Conservation (phyloP, 53 echinoderm and acorn worm species). For the Antedon mediterranea region DNA sequence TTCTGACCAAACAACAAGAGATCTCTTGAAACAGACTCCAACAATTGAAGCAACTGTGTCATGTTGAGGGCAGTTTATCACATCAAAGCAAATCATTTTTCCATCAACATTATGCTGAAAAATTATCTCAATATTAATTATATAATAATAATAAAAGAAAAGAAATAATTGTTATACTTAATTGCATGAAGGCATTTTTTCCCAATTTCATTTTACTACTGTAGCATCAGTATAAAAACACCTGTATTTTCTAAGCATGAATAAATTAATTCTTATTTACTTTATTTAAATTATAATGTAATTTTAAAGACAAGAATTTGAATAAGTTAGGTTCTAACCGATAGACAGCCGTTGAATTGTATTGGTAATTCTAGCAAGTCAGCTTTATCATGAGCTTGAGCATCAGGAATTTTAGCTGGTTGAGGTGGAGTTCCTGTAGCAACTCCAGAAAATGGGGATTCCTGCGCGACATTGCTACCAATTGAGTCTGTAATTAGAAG, state of each 20-base stretch:
- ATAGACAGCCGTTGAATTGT: background rate
- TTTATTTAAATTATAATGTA: too few species aligned
- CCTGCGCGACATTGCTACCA: constrained; percentile 29
- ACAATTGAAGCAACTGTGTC: background rate
- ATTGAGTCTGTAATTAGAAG: background rate
- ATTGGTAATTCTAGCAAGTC: background rate
- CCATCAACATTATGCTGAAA: background rate
- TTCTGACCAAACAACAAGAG: background rate
- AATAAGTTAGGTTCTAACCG: background rate
- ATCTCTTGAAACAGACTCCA: background rate
- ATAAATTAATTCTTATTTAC: too few species aligned
- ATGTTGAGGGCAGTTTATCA: background rate
- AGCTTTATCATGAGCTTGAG: constrained; percentile 31
- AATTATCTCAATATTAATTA: too few species aligned
- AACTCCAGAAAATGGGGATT: constrained; percentile 50
- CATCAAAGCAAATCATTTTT: background rate
- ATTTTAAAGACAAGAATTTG: background rate
- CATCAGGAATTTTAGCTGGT: constrained; percentile 36
- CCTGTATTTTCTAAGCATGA: too few species aligned
- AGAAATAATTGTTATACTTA: too few species aligned
- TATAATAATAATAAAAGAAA: too few species aligned
- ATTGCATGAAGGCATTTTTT: too few species aligned
- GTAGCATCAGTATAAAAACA: too few species aligned
- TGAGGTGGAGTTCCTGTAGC: constrained; percentile 59
- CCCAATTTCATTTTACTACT: too few species aligned